Percentiles rank a stretch among this genome's conserved stretches.
These are phyloP conservation scores for Pongo abelii DNA, from an alignment of 2,113 vertebrate species.

Conservation along the genomic window DNA sequence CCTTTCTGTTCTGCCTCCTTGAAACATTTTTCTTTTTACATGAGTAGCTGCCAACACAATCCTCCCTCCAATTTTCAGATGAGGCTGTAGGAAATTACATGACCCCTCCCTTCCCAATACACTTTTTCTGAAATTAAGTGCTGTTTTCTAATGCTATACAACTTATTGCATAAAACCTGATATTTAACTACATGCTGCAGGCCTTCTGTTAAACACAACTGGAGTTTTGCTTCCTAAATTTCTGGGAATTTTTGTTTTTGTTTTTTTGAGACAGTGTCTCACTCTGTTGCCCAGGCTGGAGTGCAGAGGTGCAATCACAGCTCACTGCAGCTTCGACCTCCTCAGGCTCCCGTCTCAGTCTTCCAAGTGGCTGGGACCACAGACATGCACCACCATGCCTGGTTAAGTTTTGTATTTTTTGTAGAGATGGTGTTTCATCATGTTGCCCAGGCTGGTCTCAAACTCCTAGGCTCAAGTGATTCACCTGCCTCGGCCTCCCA, in stretches of 20 bases:
- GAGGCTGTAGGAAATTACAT: background rate
- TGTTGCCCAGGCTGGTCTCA: no score
- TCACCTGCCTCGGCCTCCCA: no score
- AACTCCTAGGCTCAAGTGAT: no score
- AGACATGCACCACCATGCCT: no score
- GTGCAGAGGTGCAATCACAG: no score
- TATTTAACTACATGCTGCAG: background rate
- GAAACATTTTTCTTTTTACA: background rate
- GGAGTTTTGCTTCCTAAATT: background rate
- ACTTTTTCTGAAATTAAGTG: background rate
- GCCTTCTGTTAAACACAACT: background rate
- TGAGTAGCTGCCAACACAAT: background rate
- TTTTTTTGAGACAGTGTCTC: no score
- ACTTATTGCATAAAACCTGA: background rate
- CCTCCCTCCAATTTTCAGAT: background rate
- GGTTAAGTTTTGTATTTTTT: no score
- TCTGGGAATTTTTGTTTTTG: background rate
- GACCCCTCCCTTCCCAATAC: background rate
- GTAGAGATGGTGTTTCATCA: no score
- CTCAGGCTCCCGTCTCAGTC: no score
- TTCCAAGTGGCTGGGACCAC: no score
- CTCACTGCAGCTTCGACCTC: no score
- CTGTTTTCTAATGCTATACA: background rate
- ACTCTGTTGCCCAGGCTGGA: no score
- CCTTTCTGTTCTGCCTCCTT: background rate